These are phyloP conservation scores for Drosophila niveifrons DNA, from an alignment of 2,888 invertebrate species.

Conservation along the genomic window DNA sequence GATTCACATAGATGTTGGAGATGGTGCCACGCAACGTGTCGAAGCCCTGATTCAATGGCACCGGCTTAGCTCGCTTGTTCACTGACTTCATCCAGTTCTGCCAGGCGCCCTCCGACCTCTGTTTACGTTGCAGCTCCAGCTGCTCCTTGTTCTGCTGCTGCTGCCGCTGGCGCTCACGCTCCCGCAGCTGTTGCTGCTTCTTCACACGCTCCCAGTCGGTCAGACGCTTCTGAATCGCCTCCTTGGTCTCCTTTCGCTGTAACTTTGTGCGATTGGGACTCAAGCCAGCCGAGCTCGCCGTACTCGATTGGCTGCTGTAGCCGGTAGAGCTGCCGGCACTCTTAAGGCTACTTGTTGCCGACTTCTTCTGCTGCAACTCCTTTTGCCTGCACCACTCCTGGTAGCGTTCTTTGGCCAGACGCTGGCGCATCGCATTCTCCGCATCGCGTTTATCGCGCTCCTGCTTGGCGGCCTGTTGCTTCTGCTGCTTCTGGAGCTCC, in stretches of 20 bases:
- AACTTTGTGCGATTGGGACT: not conserved
- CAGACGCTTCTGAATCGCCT: conserved; percentile 40
- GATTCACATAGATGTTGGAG: conserved; percentile 83
- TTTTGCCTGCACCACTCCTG: conserved; percentile 81
- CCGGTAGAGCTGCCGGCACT: not conserved
- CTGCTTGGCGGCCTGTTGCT: conserved; percentile 55
- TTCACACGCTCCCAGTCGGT: conserved; percentile 60
- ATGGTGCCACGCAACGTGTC: conserved; percentile 83
- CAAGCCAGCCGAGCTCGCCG: not conserved
- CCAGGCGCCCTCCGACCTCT: conserved; percentile 78
- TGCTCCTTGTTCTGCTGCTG: conserved; percentile 65
- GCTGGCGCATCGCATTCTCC: conserved; percentile 54
- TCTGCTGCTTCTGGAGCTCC: conserved; percentile 65
- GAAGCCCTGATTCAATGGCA: conserved; percentile 84
- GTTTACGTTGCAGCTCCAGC: conserved; percentile 65
- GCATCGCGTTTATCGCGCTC: conserved; percentile 72
- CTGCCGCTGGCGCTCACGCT: conserved; percentile 41
- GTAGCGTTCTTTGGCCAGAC: conserved; percentile 66
- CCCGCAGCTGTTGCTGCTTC: conserved; percentile 43
- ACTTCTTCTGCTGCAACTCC: conserved; percentile 50
- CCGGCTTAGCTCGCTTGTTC: conserved; percentile 83
- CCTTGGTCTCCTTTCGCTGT: conserved; percentile 30
- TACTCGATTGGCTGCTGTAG: conserved; percentile 18
- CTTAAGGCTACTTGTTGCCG: conserved; percentile 1
- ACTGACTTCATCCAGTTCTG: conserved; percentile 82